phyloP scores from a whole-genome alignment of 2,797 vertebrate species.

The Parotocinclus haroldoi region DNA sequence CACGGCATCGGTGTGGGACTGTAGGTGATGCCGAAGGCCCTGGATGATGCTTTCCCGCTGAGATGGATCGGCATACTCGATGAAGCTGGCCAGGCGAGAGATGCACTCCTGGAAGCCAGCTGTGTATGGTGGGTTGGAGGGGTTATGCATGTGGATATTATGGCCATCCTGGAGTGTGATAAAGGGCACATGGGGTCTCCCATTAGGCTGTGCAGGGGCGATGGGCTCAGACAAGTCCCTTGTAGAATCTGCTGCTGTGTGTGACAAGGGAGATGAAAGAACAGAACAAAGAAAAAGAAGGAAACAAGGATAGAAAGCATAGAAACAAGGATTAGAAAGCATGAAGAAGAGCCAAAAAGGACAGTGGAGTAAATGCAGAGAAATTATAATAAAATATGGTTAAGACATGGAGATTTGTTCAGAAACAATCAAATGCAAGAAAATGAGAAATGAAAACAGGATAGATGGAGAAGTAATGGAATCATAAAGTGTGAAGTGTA shows the following conservation, averaged over 20 bases:
- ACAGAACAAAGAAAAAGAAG: background rate
- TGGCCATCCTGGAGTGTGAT: constrained; percentile 23
- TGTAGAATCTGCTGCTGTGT: constrained; percentile 9
- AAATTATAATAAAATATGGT: background rate
- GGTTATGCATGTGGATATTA: constrained; percentile 5
- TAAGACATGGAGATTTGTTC: background rate
- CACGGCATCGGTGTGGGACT: constrained; percentile 29
- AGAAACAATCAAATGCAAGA: background rate
- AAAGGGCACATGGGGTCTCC: constrained; percentile 19
- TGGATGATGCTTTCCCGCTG: constrained; percentile 46
- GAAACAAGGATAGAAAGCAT: background rate
- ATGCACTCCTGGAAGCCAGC: constrained; percentile 51
- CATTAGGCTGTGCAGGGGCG: background rate
- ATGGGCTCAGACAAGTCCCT: constrained; percentile 14
- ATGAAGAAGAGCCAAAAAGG: background rate
- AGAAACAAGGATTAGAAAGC: too few species aligned
- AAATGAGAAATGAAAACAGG: background rate
- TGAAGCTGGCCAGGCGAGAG: constrained; percentile 43
- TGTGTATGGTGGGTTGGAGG: constrained; percentile 41
- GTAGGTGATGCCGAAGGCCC: constrained; percentile 43
- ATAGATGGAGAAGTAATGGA: too few species aligned
- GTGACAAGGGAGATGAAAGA: background rate
- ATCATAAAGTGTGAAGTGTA: background rate
- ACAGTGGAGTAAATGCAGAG: background rate
- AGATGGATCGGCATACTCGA: constrained; percentile 47